Base-by-base conservation (phyloP, 2,113 vertebrate species). In the Salvator merianae region DNA sequence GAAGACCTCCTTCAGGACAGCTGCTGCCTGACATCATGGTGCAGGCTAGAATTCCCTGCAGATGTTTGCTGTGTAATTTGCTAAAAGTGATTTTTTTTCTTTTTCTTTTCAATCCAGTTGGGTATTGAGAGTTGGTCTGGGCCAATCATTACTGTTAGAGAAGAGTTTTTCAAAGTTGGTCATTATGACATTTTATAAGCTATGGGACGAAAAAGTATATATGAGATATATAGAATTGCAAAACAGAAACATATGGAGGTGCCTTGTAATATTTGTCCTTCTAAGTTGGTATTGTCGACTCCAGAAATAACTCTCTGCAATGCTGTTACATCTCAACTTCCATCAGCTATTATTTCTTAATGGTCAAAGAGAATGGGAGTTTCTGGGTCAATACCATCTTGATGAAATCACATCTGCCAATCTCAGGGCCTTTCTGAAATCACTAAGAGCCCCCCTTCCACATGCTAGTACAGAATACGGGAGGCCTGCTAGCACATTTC, bases 1-100 rank as follows among this genome's bases (percentile, higher is more conserved):
- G 85, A 79, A 91, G 30, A 40, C 80, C 62, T 84, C 70, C 77
- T 84, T 55, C 79, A 0, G 0, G 86, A 50, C 91, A 94, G 93
- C 90, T 93, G 92, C 91, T 81, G 85, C 43, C 90, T 88, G 93
- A 92, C 81, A 70, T 84, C 86, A 71, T 53, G 83, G 75, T 50
- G 73, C 28, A 74, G 0, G 0, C 77, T 55, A 55, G 68, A 91
- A 84, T 87, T 82, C 83, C 78, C 90, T 0, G 0, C 78, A 81
- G 82, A 79, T n/a, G 53, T 75, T 65, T 69, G 34, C 68, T 82
- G 50, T 24, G 32, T 82, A 36, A 75, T 84, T 81, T 86, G 38
- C 83, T 86, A 84, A 74, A 85, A 84, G 71, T n/a, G 18, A 40
- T 55, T 83, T 20, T 4, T 20, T 18, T 20, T 20, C 18, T 2